phyloP scores from a whole-genome alignment of 2,888 invertebrate species.

The Platypus cylindrus region DNA sequence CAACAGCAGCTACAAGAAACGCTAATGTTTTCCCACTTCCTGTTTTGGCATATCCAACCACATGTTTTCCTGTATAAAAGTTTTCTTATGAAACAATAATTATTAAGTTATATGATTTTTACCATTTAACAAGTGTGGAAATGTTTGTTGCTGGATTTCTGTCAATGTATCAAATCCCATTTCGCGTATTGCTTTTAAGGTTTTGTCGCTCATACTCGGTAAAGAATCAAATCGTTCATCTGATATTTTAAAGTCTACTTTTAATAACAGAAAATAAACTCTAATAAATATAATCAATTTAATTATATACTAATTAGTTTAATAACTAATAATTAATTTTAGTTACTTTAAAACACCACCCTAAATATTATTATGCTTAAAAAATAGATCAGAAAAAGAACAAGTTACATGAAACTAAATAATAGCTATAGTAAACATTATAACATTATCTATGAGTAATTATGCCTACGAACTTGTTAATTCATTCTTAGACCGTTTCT shows the following conservation, averaged over 20 bases:
- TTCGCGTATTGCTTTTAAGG: constrained; percentile 67
- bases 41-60: constrained; percentile 89
- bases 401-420: too few species aligned
- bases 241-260: too few species aligned
- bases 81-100: too few species aligned
- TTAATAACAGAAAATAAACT: too few species aligned
- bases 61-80: constrained; percentile 57
- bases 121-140: constrained; percentile 85
- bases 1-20: constrained; percentile 90
- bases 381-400: not conserved
- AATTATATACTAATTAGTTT: too few species aligned
- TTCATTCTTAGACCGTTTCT: too few species aligned
- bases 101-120: too few species aligned
- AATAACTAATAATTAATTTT: too few species aligned
- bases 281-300: too few species aligned
- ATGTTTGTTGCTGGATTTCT: constrained; percentile 82
- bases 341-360: not conserved
- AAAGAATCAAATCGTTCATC: constrained; percentile 24
- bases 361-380: not conserved
- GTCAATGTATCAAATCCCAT: constrained; percentile 95
- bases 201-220: constrained; percentile 62
- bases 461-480: too few species aligned
- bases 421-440: too few species aligned
- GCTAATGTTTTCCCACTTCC: constrained; percentile 95
- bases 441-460: too few species aligned